phyloP scores from a whole-genome alignment of 2,113 vertebrate species.

The Tragelaphus buxtoni region DNA sequence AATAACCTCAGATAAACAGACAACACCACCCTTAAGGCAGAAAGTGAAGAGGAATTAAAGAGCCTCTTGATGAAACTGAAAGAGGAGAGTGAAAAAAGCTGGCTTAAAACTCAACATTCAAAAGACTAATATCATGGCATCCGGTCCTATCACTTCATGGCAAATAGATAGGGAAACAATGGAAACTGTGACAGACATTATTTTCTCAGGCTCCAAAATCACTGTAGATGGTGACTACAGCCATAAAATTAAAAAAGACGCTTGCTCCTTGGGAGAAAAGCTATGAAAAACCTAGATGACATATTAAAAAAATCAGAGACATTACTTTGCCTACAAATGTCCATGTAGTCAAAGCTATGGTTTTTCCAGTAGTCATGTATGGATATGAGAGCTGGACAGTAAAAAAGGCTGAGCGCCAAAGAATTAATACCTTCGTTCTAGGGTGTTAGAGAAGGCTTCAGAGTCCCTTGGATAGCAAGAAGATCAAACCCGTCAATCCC shows the following conservation, averaged over 20 bases:
- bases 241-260: not conserved
- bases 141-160: not conserved
- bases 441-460: not conserved
- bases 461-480: not conserved
- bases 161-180: not conserved
- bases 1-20: not conserved
- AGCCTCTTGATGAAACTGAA: not conserved
- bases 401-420: not conserved
- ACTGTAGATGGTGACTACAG: not conserved
- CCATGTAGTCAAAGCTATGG: not conserved
- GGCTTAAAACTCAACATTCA: not conserved
- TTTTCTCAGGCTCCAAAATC: not conserved
- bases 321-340: not conserved
- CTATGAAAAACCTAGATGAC: not conserved
- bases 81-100: not conserved
- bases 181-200: not conserved
- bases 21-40: not conserved
- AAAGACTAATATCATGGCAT: not conserved
- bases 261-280: not conserved
- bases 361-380: not conserved
- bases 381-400: not conserved
- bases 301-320: not conserved
- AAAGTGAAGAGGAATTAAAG: not conserved
- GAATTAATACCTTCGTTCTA: not conserved
- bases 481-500: not conserved